Conservation (phyloP, 2,113 vertebrate species). For the Hemibagrus wyckioides region DNA sequence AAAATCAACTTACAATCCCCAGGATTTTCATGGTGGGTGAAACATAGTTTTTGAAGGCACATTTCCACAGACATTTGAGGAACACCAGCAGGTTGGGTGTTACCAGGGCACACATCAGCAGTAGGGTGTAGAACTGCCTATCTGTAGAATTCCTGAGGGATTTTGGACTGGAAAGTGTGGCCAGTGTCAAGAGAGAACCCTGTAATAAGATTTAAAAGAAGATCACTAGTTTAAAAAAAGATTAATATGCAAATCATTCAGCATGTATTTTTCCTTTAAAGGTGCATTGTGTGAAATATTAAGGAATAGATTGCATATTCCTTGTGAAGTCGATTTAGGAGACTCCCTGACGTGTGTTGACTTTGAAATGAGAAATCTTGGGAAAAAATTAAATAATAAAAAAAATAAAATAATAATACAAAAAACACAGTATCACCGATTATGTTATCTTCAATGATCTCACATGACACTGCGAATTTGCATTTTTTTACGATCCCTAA, state of each 20-base stretch:
- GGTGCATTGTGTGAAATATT: background rate
- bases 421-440: background rate
- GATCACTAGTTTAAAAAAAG: too few relatives aligned
- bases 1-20: constrained; percentile 63
- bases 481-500: background rate
- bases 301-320: background rate
- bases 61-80: constrained; percentile 75
- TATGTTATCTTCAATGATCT: background rate
- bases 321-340: background rate
- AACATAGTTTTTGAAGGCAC: constrained; percentile 73
- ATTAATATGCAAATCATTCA: background rate
- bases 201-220: constrained; percentile 49
- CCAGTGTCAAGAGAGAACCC: constrained; percentile 71
- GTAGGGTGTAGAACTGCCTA: constrained; percentile 72
- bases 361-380: background rate
- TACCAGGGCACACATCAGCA: constrained; percentile 72
- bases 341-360: background rate
- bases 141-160: constrained; percentile 58
- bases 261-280: background rate
- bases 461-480: background rate
- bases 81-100: constrained; percentile 76
- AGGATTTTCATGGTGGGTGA: constrained; percentile 67
- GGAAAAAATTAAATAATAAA: background rate
- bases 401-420: background rate
- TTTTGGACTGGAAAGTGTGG: constrained; percentile 62